Base-by-base conservation (phyloP, 2,888 invertebrate species). In the Ariolimax columbianus region DNA sequence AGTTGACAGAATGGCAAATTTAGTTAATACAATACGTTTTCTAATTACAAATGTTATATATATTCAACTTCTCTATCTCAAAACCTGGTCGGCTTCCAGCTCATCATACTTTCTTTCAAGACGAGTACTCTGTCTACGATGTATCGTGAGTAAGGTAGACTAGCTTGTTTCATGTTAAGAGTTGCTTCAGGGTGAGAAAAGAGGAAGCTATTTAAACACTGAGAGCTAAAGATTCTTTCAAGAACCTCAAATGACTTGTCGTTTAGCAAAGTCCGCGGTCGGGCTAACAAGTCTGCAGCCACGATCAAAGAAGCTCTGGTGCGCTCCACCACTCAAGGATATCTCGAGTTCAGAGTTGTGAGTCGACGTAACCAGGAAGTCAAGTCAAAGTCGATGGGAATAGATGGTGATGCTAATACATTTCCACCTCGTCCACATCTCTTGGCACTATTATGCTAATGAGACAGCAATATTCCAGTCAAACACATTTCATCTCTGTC, bases 241-340 rank as follows among this genome's bases (percentile, higher is more conserved):
- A 55, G 36, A 59, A 63, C 59, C 43, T 63, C 23, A 33, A 72
- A 38, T 40, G 51, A 72, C 70, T 30, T 68, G 33, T n/a, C 43
- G 68, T 47, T 79, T 66, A 55, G 51, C 59, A 38, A 30, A 70
- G 73, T 59, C 51, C 33, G 36, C 33, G 38, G 38, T 30, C 38
- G 23, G 19, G 51, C 55, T 72, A 55, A 81, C 72, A 72, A 81
- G 66, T 38, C 40, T 30, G 14, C 23, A 38, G 40, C 36, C 68
- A 47, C 47, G 79, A 79, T 79, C 79, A 79, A 79, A 79, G 79
- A 68, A 23, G 14, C 14, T 17, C 66, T 47, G 66, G 47, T 68
- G 40, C 63, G 43, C 79, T 68, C 11, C 23, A 30, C 66, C 79
- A 79, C 79, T 79, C 79, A 33, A 11, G 33, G 23, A 23, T 3